Base-by-base conservation (phyloP, 2,797 vertebrate genomes). In the Decapterus maruadsi region DNA sequence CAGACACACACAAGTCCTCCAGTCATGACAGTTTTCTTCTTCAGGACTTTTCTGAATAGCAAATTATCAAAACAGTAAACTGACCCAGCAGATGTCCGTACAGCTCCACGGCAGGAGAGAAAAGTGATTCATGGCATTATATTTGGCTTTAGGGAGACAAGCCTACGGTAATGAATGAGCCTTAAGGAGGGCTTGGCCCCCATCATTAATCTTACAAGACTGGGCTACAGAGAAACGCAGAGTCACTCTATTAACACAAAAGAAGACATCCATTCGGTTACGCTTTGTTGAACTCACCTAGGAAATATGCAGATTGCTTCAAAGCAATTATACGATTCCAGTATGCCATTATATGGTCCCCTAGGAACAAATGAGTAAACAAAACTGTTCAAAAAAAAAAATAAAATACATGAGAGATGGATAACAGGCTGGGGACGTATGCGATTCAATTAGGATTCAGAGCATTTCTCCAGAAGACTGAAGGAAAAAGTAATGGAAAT, bases 231-330 rank as follows among this genome's bases (percentile, higher is more conserved):
- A 86, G 77, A 89, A 88, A 78, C 43, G 46, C 75, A 71, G 71
- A 92, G 84, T 89, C 81, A 90, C 90, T 92, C 90, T 89, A 92
- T 93, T 90, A 94, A 75, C 75, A 72, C 81, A 87, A 88, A 94
- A 83, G 87, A 89, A 94, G 92, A 93, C 87, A 85, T 92, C 88
- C 70, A 60, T 80, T 87, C 51, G 16, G 83, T 85, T 80, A 71
- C 8, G 71, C 84, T 90, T 87, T 84, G 82, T 63, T 85, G 82
- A 85, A 88, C 67, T 67, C 71, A 80, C 83, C 78, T 75, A 63
- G 77, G 68, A 88, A 89, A 85, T 79, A 85, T 20, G 42, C 54
- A 77, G 64, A 89, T 69, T 72, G 75, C 76, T 62, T 77, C 40
- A 42, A 88, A 89, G 86, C 80, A 90, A 87, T 89, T 91, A 87